Conservation (phyloP, 2,888 invertebrate genomes). For the Philaethria dido region DNA sequence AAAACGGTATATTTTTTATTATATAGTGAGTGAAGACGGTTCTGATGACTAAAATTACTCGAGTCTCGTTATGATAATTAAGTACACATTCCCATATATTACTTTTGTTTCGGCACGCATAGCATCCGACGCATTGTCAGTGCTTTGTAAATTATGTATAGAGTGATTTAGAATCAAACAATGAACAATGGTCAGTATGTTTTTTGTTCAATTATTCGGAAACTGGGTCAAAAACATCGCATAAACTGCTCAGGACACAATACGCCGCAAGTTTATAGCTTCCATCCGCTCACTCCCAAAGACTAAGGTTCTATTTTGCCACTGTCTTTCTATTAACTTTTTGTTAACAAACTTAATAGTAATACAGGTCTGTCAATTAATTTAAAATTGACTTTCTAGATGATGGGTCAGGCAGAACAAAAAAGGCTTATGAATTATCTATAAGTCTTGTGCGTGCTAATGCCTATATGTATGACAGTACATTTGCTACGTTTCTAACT, state of each 20-base stretch:
- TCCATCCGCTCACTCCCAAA: slow-evolving; percentile 49
- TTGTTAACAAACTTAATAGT: background rate
- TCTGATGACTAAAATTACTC: slow-evolving; percentile 42
- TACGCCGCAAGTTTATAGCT: slow-evolving; percentile 61
- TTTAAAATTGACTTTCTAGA: background rate
- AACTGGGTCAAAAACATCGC: slow-evolving; percentile 71
- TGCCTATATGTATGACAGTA: background rate
- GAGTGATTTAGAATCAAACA: slow-evolving; percentile 37
- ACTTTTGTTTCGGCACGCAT: slow-evolving; percentile 31
- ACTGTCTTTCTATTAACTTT: background rate
- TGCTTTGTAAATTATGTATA: slow-evolving; percentile 31
- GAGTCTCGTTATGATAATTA: slow-evolving; percentile 40
- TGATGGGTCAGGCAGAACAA: background rate
- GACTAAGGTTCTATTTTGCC: slow-evolving; percentile 24
- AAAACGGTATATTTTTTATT: slow-evolving; percentile 53
- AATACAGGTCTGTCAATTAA: background rate
- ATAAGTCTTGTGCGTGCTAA: background rate
- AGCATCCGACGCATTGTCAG: slow-evolving; percentile 11
- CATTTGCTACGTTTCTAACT: background rate
- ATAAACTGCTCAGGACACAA: slow-evolving; percentile 77
- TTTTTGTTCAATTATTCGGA: slow-evolving; percentile 62
- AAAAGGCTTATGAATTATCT: background rate
- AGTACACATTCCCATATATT: slow-evolving; percentile 28
- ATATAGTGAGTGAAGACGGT: slow-evolving; percentile 43
- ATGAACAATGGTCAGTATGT: slow-evolving; percentile 57